Evolutionary conservation across 1,140 invertebrate genomes (phyloP), one percentile per base, ranked within the genome.

Genomic region (Tribolium madens): DNA sequence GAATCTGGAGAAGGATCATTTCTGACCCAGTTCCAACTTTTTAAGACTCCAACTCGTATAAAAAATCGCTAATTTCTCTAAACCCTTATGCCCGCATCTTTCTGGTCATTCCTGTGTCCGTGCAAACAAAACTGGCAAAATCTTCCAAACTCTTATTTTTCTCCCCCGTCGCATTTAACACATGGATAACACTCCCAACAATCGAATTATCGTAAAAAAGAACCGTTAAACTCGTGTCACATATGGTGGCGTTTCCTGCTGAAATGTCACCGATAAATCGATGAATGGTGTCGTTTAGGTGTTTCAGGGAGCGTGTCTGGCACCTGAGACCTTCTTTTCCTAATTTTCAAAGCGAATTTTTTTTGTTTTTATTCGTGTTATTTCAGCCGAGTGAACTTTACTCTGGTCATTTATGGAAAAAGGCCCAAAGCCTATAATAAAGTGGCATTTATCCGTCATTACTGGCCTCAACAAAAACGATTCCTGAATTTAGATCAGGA

Each of bases 401-500:
- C 26, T 26, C 18, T 64, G 57, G 57, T 64, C 57, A 64, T 64
- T 64, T 64, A 64, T 64, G 57, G 26, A 33, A 64, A 57, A 64
- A 33, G 31, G 57, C 57, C 57, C 9, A 31, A 31, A n/a, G 57
- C 57, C 57, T 64, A 13, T 64, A 64, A 64, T 64, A 64, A 33
- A 64, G 26, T 64, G 26, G 57, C 57, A 64, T 64, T 64, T 64
- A 64, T 64, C 57, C 57, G 57, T 64, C 57, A 64, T 64, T 64
- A 64, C 57, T 64, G 57, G 57, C 57, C 57, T 64, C 57, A 52
- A 72, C 42, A 33, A 52, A 72, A 72, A 72, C 70, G 70, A 52
- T 52, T 72, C 70, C 70, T 72, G 70, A 72, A 72, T 72, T 72
- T 72, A 72, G 70, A 72, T 72, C 70, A 72, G 70, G 70, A 72